These are phyloP conservation scores for Barypeithes pellucidus DNA, from an alignment of 2,888 invertebrate genomes.

Conservation along the genomic window DNA sequence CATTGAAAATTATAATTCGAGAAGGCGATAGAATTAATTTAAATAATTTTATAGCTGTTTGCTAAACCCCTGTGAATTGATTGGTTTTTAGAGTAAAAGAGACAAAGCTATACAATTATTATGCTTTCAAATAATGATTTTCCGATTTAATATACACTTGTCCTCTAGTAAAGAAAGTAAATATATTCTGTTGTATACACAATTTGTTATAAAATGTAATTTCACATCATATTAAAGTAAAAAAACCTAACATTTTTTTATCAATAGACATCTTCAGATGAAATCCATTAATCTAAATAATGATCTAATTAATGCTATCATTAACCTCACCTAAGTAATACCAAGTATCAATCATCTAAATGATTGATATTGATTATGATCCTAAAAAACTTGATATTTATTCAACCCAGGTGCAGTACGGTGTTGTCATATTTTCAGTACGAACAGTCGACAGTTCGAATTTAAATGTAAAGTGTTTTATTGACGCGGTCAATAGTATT, in stretches of 20 bases:
- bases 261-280: neutral
- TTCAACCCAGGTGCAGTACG: neutral
- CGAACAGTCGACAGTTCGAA: too few relatives aligned
- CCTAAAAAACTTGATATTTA: neutral
- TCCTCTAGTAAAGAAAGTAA: neutral
- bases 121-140: too few relatives aligned
- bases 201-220: slow-evolving; percentile 1
- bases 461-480: too few relatives aligned
- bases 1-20: too few relatives aligned
- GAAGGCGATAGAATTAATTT: too few relatives aligned
- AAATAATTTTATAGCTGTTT: too few relatives aligned
- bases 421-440: neutral
- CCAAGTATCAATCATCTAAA: neutral
- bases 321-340: slow-evolving; percentile 1
- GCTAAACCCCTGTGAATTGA: too few relatives aligned
- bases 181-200: neutral
- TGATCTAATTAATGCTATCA: neutral
- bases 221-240: neutral
- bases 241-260: neutral
- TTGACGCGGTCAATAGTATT: too few relatives aligned
- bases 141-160: too few relatives aligned
- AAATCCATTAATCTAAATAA: slow-evolving; percentile 7
- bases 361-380: slow-evolving; percentile 14
- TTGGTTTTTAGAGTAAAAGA: too few relatives aligned
- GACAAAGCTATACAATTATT: too few relatives aligned